Evolutionary conservation across 2,888 invertebrate species (phyloP), one percentile per base, ranked within the genome.

Genomic region (Volucella inflata): DNA sequence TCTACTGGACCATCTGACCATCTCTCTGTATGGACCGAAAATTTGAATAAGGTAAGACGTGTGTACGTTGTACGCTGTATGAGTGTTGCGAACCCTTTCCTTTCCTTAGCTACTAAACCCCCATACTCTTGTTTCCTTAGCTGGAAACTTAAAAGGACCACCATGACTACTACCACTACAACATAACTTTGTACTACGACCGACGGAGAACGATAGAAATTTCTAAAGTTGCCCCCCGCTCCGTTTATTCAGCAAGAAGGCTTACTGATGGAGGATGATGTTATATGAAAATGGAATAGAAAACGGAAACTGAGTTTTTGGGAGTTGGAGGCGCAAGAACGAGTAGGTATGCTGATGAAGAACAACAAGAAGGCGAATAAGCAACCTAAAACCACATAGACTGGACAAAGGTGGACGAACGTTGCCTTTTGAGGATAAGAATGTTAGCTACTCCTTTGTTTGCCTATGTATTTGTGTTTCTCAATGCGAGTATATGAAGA

Each of bases 1-100:
- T 30, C 36, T 40, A 78, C 71, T 72, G 70, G 71, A 71, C 76
- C n/a, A n/a, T 72, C 72, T 76, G 68, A 57, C 65, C 67, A 67
- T 80, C 74, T 80, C 74, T 68, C 79, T 72, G 30, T 87, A 57
- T 64, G 57, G 65, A 71, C 65, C 70, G 78, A 87, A 84, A 84
- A 84, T 87, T 84, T 87, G 75, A 78, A 87, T 83, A 83, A 84
- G 79, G 84, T 76, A 83, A 83, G 83, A 87, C 75, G 75, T 78
- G 75, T 74, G 67, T 57, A 30, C 51, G 21, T 74, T 17, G 57
- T 50, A 60, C 42, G 42, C 38, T 38, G 36, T 68, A 74, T 46
- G 60, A 21, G 53, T 30, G 50, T 42, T 72, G 48, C 30, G 44
- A 40, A 17, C 40, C 17, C 57, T 50, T 40, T 17, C 55, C 48